A percentile compares a stretch with the other conserved stretches of the same genome.
Conservation (phyloP, 2,113 vertebrate species). For the Indicator maculatus region DNA sequence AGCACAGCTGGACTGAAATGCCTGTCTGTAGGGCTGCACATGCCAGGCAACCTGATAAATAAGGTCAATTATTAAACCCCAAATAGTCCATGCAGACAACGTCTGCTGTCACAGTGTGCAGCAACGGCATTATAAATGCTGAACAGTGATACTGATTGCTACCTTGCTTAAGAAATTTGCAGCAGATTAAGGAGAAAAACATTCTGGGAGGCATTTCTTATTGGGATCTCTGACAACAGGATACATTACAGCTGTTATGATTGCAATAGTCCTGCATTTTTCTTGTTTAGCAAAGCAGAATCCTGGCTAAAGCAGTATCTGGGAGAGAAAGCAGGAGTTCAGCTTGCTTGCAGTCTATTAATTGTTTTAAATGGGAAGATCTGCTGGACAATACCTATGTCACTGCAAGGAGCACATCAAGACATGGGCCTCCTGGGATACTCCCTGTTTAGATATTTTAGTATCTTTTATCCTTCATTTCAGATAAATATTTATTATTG, state of each 20-base stretch:
- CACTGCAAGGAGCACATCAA: neutral
- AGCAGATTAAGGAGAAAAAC: neutral
- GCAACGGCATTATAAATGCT: neutral
- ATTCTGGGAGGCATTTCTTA: neutral
- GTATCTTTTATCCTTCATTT: neutral
- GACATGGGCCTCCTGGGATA: neutral
- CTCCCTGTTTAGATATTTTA: neutral
- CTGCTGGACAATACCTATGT: neutral
- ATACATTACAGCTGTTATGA: neutral
- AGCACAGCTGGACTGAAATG: neutral
- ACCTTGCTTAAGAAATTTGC: neutral
- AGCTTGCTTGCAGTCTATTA: neutral
- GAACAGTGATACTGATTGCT: neutral
- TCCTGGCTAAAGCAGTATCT: neutral
- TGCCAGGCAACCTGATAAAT: neutral
- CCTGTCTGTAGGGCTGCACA: rapidly evolving
- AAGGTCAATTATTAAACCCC: neutral
- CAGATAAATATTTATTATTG: neutral
- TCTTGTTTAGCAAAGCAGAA: neutral
- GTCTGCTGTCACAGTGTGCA: neutral
- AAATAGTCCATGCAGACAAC: neutral
- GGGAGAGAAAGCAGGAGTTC: neutral
- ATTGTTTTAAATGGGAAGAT: neutral
- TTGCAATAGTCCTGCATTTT: neutral
- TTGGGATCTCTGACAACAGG: neutral